A percentile compares a stretch with the other conserved stretches of the same genome.
phyloP scores from a whole-genome alignment of 2,113 vertebrate genomes.

The Brachirus orientalis region DNA sequence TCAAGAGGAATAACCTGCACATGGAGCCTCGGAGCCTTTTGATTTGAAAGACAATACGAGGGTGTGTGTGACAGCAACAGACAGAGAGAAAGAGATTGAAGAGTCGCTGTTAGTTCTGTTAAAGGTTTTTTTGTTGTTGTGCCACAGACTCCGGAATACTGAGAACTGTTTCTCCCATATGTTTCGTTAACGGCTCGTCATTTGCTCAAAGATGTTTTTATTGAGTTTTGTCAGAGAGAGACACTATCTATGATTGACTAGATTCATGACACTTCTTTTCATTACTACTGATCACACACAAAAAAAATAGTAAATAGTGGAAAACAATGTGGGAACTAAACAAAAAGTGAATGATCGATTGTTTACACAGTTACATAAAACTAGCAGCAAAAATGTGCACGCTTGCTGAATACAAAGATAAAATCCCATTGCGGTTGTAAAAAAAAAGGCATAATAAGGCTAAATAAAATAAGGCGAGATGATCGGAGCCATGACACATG shows the following conservation, averaged over 20 bases:
- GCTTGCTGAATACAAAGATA: neutral
- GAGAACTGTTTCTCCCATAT: conserved; percentile 11
- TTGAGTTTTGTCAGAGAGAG: conserved; percentile 11
- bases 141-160: conserved; percentile 3
- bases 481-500: no score
- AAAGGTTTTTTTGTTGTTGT: conserved; percentile 15
- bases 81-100: conserved; percentile 10
- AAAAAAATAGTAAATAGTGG: neutral
- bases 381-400: no score
- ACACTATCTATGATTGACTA: neutral
- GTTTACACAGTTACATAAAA: neutral
- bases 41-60: neutral
- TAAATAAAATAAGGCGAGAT: no score
- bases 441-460: no score
- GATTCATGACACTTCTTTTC: conserved; percentile 3
- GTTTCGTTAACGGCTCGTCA: conserved; percentile 31
- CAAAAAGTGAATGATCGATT: neutral
- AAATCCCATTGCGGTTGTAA: neutral
- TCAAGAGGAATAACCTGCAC: conserved; percentile 36
- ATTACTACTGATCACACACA: neutral
- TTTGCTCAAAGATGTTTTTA: conserved; percentile 18
- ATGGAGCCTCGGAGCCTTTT: conserved; percentile 8
- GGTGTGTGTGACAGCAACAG: conserved; percentile 13
- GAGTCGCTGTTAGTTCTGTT: conserved; percentile 20
- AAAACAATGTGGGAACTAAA: neutral